Percentiles rank a stretch among this genome's conserved stretches.
These are phyloP conservation scores for Cuniculus paca DNA, from an alignment of 2,797 vertebrate species.

Conservation along the genomic window DNA sequence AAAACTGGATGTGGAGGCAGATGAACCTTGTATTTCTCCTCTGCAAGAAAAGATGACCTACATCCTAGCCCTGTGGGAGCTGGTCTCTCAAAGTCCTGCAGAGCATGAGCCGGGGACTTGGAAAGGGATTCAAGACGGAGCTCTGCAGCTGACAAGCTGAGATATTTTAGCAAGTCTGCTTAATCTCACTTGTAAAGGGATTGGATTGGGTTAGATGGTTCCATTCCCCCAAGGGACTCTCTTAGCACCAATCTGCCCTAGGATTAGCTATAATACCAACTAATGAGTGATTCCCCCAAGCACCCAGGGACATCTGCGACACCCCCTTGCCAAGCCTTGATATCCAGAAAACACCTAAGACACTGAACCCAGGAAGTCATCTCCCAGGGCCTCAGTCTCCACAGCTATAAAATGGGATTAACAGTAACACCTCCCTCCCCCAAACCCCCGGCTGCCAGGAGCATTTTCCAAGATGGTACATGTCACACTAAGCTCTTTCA, in stretches of 20 bases:
- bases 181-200: not conserved
- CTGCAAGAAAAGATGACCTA: not conserved
- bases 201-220: accelerated
- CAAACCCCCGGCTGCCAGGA: not conserved
- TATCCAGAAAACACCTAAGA: not conserved
- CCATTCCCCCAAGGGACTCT: not conserved
- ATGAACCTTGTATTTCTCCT: not conserved
- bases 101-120: not conserved
- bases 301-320: not conserved
- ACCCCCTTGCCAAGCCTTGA: not conserved
- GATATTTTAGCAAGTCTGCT: not conserved
- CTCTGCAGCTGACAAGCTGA: not conserved
- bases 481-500: not conserved
- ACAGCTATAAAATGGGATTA: not conserved
- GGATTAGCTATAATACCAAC: not conserved
- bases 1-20: not conserved
- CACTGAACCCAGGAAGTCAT: not conserved
- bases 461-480: not conserved
- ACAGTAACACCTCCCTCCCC: not conserved
- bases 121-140: not conserved
- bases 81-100: accelerated
- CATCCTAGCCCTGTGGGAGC: accelerated
- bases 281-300: not conserved
- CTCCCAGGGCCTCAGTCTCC: not conserved
- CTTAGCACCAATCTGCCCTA: not conserved